Base-by-base conservation (phyloP, 2,888 invertebrate genomes). In the Lasioglossum morio region DNA sequence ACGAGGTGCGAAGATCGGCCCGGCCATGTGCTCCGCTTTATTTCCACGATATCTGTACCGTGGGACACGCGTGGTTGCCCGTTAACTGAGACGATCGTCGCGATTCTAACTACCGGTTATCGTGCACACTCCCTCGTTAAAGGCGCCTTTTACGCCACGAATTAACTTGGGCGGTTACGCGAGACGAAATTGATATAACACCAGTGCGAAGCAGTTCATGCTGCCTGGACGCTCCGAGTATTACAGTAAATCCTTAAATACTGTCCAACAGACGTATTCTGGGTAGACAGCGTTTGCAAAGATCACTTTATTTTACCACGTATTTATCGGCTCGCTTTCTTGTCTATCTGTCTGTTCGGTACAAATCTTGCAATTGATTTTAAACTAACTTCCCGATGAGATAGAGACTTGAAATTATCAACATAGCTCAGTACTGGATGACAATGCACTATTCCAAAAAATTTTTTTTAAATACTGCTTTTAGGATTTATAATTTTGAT, bases 11-110 rank as follows among this genome's bases (percentile, higher is more conserved):
- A 87, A 70, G 27, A 69, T 12, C 19, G 19, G 12, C 72, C 46
- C 46, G 46, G 75, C n/a, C 30, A 57, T 10, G 30, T 7, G 43
- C 46, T 40, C 78, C 14, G 30, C 27, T 69, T 78, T 57, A 72
- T 77, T 81, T 77, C 77, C 69, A 27, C 30, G 72, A 53, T 81
- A 60, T 57, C 53, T 53, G 69, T 53, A 69, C 46, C 77, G 77
- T 77, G 77, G 27, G 63, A 77, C 66, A 27, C 40, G 48, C 48
- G 23, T 72, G 27, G 40, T 10, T 75, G n/a, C 30, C 43, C 53
- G 75, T 23, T 37, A 66, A 79, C 19, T 30, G 43, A 19, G 72
- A 40, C 66, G 53, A 74, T 66, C 23, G 40, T 37, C 14, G 46
- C 23, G n/a, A 69, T 69, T 43, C 12, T 16, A 7, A n/a, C 19